These are phyloP conservation scores for Sarotherodon lohbergeri DNA, from an alignment of 2,113 vertebrate species.

Conservation along the genomic window DNA sequence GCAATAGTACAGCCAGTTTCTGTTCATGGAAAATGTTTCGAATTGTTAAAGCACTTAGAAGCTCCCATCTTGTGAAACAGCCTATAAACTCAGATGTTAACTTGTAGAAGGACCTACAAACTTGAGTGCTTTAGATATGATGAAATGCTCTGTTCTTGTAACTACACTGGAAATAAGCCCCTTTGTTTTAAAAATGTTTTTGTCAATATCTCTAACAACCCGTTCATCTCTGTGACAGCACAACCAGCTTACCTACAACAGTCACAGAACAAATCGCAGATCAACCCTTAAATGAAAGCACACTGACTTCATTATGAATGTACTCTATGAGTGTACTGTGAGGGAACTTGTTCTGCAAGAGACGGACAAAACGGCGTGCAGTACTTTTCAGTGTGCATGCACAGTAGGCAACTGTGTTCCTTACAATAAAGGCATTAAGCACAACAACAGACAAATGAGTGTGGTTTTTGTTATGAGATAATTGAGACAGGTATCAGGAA, in stretches of 20 bases:
- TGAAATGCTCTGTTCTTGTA: not conserved
- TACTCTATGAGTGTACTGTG: constrained; percentile 23
- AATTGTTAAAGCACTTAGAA: not conserved
- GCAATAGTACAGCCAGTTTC: not conserved
- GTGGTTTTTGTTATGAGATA: not conserved
- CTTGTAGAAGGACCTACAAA: not conserved
- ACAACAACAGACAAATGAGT: not conserved
- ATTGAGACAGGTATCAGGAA: not conserved
- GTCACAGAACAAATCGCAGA: not conserved
- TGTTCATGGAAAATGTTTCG: not conserved
- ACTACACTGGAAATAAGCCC: not conserved
- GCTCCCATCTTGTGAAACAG: not conserved
- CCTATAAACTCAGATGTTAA: not conserved
- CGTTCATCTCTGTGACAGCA: not conserved
- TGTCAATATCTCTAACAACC: not conserved
- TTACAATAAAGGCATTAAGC: constrained; percentile 17
- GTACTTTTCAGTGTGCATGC: constrained; percentile 26
- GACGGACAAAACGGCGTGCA: not conserved
- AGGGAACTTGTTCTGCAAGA: constrained; percentile 38
- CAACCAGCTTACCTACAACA: not conserved
- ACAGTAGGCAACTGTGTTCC: constrained; percentile 7
- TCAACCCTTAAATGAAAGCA: not conserved
- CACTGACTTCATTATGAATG: constrained; percentile 35
- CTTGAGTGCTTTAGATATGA: not conserved
- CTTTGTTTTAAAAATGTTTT: not conserved